Conservation (phyloP, 2,888 invertebrate species). For the Uropetala carovei region DNA sequence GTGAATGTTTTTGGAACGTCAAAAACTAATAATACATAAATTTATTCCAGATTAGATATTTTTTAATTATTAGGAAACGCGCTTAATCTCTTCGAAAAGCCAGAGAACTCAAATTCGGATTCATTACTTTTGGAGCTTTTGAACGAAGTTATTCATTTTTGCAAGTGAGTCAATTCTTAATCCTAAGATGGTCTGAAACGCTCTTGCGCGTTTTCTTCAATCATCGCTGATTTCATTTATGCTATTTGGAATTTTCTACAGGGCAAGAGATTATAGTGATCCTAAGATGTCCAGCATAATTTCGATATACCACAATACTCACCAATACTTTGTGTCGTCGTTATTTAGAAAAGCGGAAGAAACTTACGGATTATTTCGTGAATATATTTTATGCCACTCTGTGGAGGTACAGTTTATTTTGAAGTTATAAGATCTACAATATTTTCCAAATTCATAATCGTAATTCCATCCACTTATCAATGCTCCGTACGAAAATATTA, state of each 20-base stretch:
- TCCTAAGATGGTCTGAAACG: too few species aligned
- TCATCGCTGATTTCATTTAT: neutral
- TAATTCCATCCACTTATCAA: too few species aligned
- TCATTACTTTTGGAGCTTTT: neutral
- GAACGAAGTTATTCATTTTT: neutral
- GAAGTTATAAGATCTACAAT: too few species aligned
- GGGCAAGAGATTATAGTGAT: neutral
- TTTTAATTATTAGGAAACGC: neutral
- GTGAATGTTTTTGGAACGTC: neutral
- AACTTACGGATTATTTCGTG: neutral
- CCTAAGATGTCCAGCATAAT: neutral
- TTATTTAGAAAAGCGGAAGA: neutral
- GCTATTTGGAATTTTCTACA: neutral
- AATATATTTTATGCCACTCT: conserved; percentile 1
- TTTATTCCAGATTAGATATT: neutral
- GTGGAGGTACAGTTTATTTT: neutral
- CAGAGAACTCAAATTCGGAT: neutral
- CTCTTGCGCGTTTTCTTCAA: neutral
- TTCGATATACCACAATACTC: neutral
- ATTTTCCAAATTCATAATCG: too few species aligned
- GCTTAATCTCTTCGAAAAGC: neutral
- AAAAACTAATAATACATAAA: neutral
- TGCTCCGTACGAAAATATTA: too few species aligned
- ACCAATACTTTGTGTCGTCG: neutral
- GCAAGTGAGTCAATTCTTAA: neutral